Evolutionary conservation across 2,888 invertebrate species (phyloP).

Genomic region (Heteromyza rotundicornis): DNA sequence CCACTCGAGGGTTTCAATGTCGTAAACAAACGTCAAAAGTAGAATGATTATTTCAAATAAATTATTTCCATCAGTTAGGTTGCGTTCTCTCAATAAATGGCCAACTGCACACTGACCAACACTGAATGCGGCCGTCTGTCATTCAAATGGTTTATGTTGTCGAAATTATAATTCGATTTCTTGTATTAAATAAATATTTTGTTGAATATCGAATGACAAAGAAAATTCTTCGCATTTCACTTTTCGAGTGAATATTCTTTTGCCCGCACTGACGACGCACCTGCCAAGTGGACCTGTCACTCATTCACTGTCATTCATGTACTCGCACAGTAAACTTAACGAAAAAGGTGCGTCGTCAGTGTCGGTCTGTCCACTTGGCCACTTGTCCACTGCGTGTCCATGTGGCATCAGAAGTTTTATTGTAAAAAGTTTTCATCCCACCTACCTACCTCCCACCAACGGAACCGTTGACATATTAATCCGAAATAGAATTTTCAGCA

Average conservation of each 20-base stretch:
- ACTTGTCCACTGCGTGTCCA: conserved; percentile 4
- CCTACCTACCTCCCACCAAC: conserved; percentile 5
- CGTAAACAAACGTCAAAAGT: conserved; percentile 9
- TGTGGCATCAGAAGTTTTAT: not conserved
- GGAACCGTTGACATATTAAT: conserved; percentile 48
- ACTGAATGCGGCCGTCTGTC: conserved; percentile 29
- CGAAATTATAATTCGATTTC: conserved; percentile 19
- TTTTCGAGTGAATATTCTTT: not conserved
- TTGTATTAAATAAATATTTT: not conserved
- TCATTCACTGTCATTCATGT: conserved; percentile 26
- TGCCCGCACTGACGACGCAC: conserved; percentile 24
- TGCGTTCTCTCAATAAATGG: conserved; percentile 1
- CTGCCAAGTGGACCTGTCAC: conserved; percentile 35
- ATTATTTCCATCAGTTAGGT: conserved; percentile 7
- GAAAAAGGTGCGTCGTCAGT: not conserved
- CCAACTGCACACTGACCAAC: not conserved
- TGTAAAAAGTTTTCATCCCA: not conserved
- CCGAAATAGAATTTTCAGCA: conserved; percentile 51
- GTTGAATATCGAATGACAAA: conserved; percentile 28
- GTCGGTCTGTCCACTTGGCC: not conserved
- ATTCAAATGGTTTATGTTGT: conserved; percentile 35
- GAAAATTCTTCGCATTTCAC: conserved; percentile 30
- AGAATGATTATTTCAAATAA: conserved; percentile 42
- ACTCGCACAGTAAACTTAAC: not conserved
- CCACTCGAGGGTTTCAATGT: conserved; percentile 19